Base-by-base conservation (phyloP, 2,888 invertebrate genomes). In the Lymantria dispar region DNA sequence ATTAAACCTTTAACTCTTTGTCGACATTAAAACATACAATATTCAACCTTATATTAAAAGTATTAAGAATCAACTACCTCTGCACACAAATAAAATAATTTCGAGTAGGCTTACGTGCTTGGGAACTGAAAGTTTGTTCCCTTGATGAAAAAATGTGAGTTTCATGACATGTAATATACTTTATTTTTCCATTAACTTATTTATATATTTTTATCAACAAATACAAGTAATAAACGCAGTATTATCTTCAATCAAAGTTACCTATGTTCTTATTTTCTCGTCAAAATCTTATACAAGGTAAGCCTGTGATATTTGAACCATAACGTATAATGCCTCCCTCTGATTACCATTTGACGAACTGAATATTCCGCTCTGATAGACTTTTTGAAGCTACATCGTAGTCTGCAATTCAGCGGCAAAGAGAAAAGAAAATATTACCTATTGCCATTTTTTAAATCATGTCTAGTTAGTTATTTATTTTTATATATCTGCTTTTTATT, bases 321-420 rank as follows among this genome's bases (percentile, higher is more conserved):
- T 88, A 74, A 80, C 76, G 86, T 83, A 85, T 85, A 83, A 83
- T 82, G 74, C 76, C 81, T 80, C 80, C 76, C 79, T 79, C 79
- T 88, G 88, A 90, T 90, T 89, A 89, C 88, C 88, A 85, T 87
- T 87, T 85, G 83, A 80, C 80, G 86, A 85, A 85, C 83, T 81
- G 81, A 80, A 85, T 85, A 83, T 87, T 85, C 76, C 87, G 86
- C 87, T 85, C 83, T 74, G 84, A 65, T 81, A 80, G 75, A 83
- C 80, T 80, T 87, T 87, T 87, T 84, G 85, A 88, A 81, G 83
- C 77, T 68, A 74, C 66, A 50, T 68, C 72, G 70, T 70, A 74
- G 75, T 70, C 74, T 68, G 72, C 76, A 70, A 76, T 74, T 74
- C 75, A 70, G 68, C 64, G 68, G 64, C 72, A 73, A 68, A 73